Percentiles rank a stretch among this genome's conserved stretches.
phyloP scores from a whole-genome alignment of 1,140 invertebrate species.

The Danaus plexippus region DNA sequence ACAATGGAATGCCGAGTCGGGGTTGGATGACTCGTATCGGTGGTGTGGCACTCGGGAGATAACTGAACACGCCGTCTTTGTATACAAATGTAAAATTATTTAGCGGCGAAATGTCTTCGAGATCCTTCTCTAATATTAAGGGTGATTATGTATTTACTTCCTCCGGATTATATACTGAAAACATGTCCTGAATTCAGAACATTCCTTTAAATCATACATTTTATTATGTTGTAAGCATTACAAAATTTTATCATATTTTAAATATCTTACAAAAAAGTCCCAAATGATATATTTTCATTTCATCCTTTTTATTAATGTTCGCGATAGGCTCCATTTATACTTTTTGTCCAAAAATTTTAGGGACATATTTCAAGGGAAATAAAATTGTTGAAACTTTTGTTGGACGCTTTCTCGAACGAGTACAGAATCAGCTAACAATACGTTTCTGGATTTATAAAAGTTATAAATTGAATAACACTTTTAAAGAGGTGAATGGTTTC shows the following conservation, averaged over 20 bases:
- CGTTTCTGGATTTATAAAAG: slow-evolving; percentile 25
- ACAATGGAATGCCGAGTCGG: slow-evolving; percentile 52
- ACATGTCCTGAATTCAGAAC: slow-evolving; percentile 7
- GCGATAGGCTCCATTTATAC: slow-evolving; percentile 22
- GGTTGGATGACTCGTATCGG: slow-evolving; percentile 53
- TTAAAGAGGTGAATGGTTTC: slow-evolving; percentile 23
- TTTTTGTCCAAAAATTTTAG: slow-evolving; percentile 38
- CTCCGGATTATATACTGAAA: background rate
- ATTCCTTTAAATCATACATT: background rate
- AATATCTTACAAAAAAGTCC: slow-evolving; percentile 1
- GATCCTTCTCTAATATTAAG: slow-evolving; percentile 35
- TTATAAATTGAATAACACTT: slow-evolving; percentile 21
- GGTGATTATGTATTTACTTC: slow-evolving; percentile 24
- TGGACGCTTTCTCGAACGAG: slow-evolving; percentile 41
- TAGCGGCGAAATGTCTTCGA: slow-evolving; percentile 49
- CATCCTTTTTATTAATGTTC: slow-evolving; percentile 28
- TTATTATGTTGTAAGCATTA: slow-evolving; percentile 2
- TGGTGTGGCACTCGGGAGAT: slow-evolving; percentile 61
- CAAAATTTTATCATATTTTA: slow-evolving; percentile 4
- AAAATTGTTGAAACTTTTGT: slow-evolving; percentile 56
- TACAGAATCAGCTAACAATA: slow-evolving; percentile 39
- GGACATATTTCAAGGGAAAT: slow-evolving; percentile 50
- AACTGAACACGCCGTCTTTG: slow-evolving; percentile 57
- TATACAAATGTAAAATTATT: slow-evolving; percentile 63
- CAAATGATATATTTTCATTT: slow-evolving; percentile 12